Base-by-base conservation (phyloP, 2,797 vertebrate species). In the Dromococcyx pavoninus region DNA sequence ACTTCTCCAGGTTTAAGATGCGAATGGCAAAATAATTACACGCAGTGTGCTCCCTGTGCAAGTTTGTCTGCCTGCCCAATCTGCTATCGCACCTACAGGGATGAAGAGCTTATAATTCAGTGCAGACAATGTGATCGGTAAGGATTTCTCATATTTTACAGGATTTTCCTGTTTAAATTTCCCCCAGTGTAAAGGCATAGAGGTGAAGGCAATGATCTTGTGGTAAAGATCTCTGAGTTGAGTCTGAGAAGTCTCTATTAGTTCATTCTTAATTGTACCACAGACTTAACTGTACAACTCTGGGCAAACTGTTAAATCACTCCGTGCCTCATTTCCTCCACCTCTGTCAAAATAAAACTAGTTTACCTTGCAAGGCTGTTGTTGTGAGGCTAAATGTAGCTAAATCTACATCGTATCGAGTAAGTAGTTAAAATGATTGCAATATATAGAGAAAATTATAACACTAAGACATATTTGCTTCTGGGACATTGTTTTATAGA, bases 11-110 rank as follows among this genome's bases (percentile, higher is more conserved):
- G 99, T 43, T 97, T 98, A 95, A 98, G 99, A 97, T 99, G 99
- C 87, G 99, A 99, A 83, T 99, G 99, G 99, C 99, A 99, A 97
- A 99, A 99, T 97, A 99, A 99, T 98, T 99, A 99, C 97, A 99
- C 99, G 5, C 99, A 99, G 94, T 99, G 99, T 86, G 99, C 98
- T 66, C 99, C 99, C 60, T 99, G 99, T 54, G 99, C 99, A 54
- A 99, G 99, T 97, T 96, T 99, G 97, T 97, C 98, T 22, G 93
- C 98, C 88, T 99, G 99, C 96, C 99, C 99, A 2, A 96, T 99
- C 97, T 99, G 99, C 97, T 97, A 91, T 86, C 98, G 99, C 88
- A 98, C 97, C 92, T 99, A 99, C 97, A 98, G 97, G 35, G 99
- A 99, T 94, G 99, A 99, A 70, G 99, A 99, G 79, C 97, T 99